Base-by-base conservation (phyloP, 2,888 invertebrate species). In the Cotesia congregata region DNA sequence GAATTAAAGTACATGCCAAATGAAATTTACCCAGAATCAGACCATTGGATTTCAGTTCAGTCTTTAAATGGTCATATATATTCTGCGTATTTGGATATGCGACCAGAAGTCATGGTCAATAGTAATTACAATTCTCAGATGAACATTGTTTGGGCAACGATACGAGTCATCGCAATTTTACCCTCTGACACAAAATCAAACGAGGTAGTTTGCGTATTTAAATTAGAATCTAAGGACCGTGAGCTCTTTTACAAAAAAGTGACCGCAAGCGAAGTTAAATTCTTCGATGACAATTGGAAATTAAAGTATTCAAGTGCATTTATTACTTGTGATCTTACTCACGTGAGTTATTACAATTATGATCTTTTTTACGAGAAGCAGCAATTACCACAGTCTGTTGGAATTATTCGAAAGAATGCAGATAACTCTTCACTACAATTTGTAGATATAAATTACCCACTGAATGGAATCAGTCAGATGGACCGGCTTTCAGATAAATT, bases 201-300 rank as follows among this genome's bases (percentile, higher is more conserved):
- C 3, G 69, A 40, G 6, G 68, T 83, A 7, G 73, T 77, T 9
- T 83, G 82, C 59, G 60, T 81, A 64, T 81, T 75, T 39, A 80
- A 81, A 76, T 82, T 78, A 50, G 83, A 84, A 76, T 30, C 17
- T 65, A 83, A 40, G 79, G 82, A 5, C 61, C 80, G 79, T 6
- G 39, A 17, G 6, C 7, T 59, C 6, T 20, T 68, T 20, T 59
- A 65, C 3, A 1, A 86, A 87, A 81, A 88, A 86, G 82, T 85
- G 9, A 77, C 81, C 15, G 88, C 89, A 1, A 85, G 87, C 74
- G 84, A 86, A 80, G 89, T 90, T 50, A 86, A 86, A 50, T 85
- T 90, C 61, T 88, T 91, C 78, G 86, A 90, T 20, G 91, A 91
- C 64, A 89, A 91, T 81, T 90, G 90, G 86, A 88, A 90, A 64